Base-by-base conservation (phyloP, 2,888 invertebrate species). In the Epirrita christyi region DNA sequence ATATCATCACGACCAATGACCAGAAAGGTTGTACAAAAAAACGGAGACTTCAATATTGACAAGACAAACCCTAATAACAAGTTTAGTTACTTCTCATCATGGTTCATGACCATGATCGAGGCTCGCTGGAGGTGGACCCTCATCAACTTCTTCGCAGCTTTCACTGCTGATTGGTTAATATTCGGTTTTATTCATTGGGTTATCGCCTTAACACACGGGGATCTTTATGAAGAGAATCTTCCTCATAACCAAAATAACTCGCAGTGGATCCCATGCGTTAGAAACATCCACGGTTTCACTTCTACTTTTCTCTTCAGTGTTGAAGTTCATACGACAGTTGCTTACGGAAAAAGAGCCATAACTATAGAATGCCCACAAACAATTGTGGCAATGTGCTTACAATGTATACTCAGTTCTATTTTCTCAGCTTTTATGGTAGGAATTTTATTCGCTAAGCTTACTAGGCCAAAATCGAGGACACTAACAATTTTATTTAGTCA, bases 241-340 rank as follows among this genome's bases (percentile, higher is more conserved):
- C 90, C 95, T 0, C 83, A 85, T 6, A 85, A 90, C 57, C 92
- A 93, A 70, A 93, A 93, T 37, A 83, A 86, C 38, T 76, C 80
- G 0, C 92, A 93, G 8, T 97, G 96, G 95, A 94, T 93, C 5
- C 98, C 98, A 0, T 99, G 99, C 80, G 95, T 99, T 7, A 93
- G 94, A 63, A 96, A 97, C 70, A 95, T 98, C 51, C 93, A 96
- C 71, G 95, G 96, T 34, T 99, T 99, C 84, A 96, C 97, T 0
- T 97, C 98, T 10, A 97, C 97, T 50, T 97, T 99, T 80, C 94
- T 99, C 42, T 99, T 98, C 92, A 98, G 98, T 68, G 94, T 99
- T 61, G 99, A 99, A 92, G 98, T 98, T 0, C 98, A 99, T 79
- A 98, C 98, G 75, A 98, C 98, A 0, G 98, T 98, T 56, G 99